phyloP scores from a whole-genome alignment of 1,140 invertebrate species.

The Cotesia glomerata region DNA sequence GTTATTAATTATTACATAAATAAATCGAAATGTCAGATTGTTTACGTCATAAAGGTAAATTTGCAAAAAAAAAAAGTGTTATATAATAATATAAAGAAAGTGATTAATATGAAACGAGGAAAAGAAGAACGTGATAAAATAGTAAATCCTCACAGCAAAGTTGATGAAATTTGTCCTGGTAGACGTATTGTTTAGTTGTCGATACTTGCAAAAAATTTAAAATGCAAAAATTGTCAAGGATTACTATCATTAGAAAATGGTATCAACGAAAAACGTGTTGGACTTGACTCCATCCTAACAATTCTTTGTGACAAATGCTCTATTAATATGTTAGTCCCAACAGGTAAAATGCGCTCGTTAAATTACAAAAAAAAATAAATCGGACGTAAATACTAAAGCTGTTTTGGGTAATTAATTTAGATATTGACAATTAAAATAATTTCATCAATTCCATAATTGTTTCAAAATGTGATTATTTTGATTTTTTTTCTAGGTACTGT shows the following conservation, averaged over 20 bases:
- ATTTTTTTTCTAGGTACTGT: conserved; percentile 4
- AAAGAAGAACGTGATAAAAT: background rate
- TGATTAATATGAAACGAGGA: background rate
- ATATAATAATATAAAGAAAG: background rate
- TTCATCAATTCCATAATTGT: background rate
- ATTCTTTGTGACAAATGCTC: conserved; percentile 6
- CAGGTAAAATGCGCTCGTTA: background rate
- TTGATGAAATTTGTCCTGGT: background rate
- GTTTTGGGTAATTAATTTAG: background rate
- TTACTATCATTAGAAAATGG: conserved; percentile 15
- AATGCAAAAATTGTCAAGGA: conserved; percentile 16
- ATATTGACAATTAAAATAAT: background rate
- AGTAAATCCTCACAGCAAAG: background rate
- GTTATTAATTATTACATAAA: too few relatives aligned
- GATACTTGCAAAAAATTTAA: conserved; percentile 25
- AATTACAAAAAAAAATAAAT: background rate
- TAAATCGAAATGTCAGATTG: too few relatives aligned
- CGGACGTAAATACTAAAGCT: background rate
- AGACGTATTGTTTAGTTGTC: conserved; percentile 18
- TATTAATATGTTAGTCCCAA: background rate
- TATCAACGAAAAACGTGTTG: conserved; percentile 3
- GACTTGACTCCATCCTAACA: conserved; percentile 13
- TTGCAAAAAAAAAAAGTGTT: background rate
- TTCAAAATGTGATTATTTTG: background rate
- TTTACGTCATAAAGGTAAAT: background rate